Evolutionary conservation across 2,888 invertebrate genomes (phyloP).

Genomic region (Erebia epiphron): DNA sequence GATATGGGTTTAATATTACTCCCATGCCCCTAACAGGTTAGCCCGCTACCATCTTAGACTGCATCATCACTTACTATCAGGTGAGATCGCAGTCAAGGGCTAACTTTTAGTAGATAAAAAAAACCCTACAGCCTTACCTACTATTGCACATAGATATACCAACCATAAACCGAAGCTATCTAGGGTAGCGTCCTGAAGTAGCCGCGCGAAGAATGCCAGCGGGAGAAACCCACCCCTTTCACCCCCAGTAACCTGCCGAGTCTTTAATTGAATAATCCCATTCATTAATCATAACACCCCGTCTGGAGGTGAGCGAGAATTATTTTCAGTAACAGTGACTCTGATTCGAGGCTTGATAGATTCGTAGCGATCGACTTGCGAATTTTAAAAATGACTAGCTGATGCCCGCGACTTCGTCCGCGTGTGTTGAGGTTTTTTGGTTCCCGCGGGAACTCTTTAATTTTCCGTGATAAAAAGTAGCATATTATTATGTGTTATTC

Average conservation of each 20-base stretch:
- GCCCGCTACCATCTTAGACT: no score
- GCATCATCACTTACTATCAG: no score
- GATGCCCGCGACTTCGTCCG: no score
- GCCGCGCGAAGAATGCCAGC: conserved; percentile 52
- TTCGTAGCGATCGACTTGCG: conserved; percentile 29
- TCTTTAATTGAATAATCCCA: conserved; percentile 82
- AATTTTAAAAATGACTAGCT: conserved; percentile 1
- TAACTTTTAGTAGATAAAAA: no score
- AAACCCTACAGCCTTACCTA: no score
- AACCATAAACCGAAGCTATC: conserved; percentile 34
- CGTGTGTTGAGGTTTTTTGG: no score
- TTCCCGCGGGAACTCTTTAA: no score
- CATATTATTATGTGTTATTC: no score
- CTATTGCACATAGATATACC: neutral
- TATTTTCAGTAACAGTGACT: conserved; percentile 65
- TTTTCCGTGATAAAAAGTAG: no score
- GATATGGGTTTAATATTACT: no score
- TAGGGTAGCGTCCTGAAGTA: conserved; percentile 55
- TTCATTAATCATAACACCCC: conserved; percentile 79
- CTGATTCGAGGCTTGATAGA: conserved; percentile 41
- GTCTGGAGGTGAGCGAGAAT: conserved; percentile 77
- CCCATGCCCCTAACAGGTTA: no score
- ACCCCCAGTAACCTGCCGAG: conserved; percentile 69
- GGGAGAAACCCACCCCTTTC: conserved; percentile 27
- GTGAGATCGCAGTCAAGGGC: no score